Evolutionary conservation across 37 sponge, comb jelly and placozoan species (phyloP).

Genomic region (Agelas oroides): DNA sequence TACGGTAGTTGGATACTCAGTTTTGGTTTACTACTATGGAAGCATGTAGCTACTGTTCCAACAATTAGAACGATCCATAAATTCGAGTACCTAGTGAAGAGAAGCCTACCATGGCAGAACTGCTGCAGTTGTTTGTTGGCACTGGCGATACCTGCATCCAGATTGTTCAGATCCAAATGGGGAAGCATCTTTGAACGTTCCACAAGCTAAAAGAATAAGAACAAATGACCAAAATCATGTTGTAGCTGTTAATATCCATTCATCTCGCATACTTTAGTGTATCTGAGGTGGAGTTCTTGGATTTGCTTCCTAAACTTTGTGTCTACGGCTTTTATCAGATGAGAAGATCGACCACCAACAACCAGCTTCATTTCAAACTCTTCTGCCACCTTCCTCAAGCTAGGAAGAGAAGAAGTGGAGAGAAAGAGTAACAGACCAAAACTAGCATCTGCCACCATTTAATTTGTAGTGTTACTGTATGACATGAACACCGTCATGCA

Average conservation of each 20-base stretch:
- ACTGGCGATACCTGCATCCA: conserved; percentile 51
- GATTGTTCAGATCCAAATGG: conserved; percentile 37
- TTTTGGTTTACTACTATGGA: no score
- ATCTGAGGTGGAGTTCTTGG: conserved; percentile 61
- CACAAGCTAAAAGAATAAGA: conserved; percentile 40
- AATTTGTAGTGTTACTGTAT: no score
- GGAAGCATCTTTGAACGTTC: conserved; percentile 68
- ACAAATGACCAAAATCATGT: no score
- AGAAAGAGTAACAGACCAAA: neutral
- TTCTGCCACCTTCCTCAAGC: conserved; percentile 43
- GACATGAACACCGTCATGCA: no score
- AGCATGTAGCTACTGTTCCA: no score
- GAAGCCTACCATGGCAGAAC: conserved; percentile 63
- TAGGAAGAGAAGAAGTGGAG: neutral
- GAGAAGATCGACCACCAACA: conserved; percentile 27
- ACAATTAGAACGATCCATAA: no score
- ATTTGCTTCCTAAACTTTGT: conserved; percentile 69
- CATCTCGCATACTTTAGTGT: conserved; percentile 78
- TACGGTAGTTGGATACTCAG: no score
- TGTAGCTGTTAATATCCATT: no score
- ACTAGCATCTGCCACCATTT: no score
- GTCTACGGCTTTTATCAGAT: conserved; percentile 57
- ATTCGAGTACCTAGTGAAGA: neutral
- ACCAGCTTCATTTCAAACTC: conserved; percentile 57
- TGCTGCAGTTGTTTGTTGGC: conserved; percentile 29